Evolutionary conservation across 2,797 vertebrate species (phyloP).

Genomic region (Pseudomugil tenellus): DNA sequence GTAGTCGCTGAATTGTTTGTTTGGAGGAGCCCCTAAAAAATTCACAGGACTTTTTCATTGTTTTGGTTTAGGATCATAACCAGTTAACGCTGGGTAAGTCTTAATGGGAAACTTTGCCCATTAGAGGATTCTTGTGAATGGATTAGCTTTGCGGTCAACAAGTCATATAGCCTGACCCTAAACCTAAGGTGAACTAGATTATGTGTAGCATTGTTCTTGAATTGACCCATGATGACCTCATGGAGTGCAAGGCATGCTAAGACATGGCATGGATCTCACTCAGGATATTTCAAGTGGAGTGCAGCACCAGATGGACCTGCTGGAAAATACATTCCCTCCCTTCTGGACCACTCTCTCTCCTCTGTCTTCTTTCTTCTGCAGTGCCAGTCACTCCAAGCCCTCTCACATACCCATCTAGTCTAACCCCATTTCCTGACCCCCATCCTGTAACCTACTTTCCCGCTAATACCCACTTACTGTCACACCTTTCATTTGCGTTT

Average conservation of each 20-base stretch:
- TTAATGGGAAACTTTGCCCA: constrained; percentile 6
- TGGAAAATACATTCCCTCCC: constrained; percentile 76
- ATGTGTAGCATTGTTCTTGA: constrained; percentile 26
- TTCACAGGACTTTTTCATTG: constrained; percentile 17
- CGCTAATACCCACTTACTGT: constrained; percentile 22
- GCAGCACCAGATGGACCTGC: constrained; percentile 76
- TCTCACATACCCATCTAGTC: not conserved
- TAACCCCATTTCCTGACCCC: not conserved
- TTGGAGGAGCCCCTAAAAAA: constrained; percentile 24
- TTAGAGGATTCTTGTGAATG: constrained; percentile 29
- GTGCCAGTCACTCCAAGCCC: constrained; percentile 18
- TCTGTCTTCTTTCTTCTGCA: constrained; percentile 45
- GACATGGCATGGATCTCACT: constrained; percentile 55
- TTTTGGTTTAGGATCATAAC: constrained; percentile 7
- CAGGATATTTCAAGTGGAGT: constrained; percentile 72
- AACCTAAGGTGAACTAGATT: not conserved
- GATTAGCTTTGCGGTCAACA: constrained; percentile 24
- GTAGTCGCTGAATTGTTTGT: constrained; percentile 28
- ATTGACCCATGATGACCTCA: constrained; percentile 56
- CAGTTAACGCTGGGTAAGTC: constrained; percentile 7
- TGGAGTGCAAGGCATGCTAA: constrained; percentile 43
- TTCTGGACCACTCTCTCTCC: constrained; percentile 45
- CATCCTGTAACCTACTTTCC: not conserved
- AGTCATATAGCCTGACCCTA: not conserved
- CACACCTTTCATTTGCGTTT: constrained; percentile 52